Percentiles rank a stretch among this genome's conserved stretches.
phyloP scores from a whole-genome alignment of 1,140 invertebrate genomes.

The Temnothorax nylanderi region DNA sequence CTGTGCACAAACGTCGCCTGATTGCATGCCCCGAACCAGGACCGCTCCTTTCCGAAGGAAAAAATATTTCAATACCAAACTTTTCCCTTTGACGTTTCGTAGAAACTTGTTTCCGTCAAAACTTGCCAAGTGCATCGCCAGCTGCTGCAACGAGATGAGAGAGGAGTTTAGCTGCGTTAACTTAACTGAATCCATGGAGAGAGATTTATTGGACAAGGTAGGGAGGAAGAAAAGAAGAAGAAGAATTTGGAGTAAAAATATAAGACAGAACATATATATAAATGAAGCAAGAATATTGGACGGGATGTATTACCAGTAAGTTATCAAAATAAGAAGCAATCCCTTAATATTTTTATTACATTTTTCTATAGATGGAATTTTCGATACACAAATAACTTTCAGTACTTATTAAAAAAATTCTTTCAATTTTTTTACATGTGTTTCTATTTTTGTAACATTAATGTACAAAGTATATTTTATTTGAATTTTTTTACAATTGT shows the following conservation, averaged over 20 bases:
- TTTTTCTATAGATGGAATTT: not conserved
- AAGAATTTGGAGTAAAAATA: not conserved
- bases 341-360: not conserved
- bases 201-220: conserved; percentile 2
- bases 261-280: not conserved
- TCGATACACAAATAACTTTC: not conserved
- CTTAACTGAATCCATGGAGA: not conserved
- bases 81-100: not conserved
- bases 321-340: conserved; percentile 5
- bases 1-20: conserved; percentile 31
- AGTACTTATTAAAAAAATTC: not conserved
- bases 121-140: not conserved
- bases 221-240: not conserved
- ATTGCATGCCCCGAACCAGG: conserved; percentile 30
- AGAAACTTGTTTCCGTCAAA: conserved; percentile 3
- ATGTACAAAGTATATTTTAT: not conserved
- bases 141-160: not conserved
- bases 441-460: not conserved
- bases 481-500: not conserved
- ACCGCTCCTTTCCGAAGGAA: not conserved
- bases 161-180: conserved; percentile 28
- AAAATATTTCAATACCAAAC: conserved; percentile 28
- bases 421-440: not conserved
- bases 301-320: not conserved
- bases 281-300: conserved; percentile 5